These are phyloP conservation scores for Rousettus leschenaultii DNA, from an alignment of 2,113 vertebrate genomes.

Conservation along the genomic window DNA sequence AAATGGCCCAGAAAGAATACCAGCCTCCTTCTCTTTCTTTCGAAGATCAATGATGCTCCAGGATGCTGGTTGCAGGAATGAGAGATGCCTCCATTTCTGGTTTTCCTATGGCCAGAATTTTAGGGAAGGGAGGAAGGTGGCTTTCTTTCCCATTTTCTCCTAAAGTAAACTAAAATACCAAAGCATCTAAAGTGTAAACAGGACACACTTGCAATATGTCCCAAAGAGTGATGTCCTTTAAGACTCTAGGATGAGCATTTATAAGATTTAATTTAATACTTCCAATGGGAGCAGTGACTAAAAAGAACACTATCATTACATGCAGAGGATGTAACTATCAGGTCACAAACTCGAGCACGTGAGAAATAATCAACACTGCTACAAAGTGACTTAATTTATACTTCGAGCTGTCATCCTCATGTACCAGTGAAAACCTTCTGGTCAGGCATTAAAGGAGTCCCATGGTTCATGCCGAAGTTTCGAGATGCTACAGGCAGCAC, in stretches of 20 bases:
- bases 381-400: slow-evolving; percentile 14
- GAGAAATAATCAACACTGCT: neutral
- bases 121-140: neutral
- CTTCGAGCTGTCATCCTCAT: neutral
- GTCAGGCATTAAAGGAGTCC: neutral
- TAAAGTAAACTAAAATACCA: neutral
- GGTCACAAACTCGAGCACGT: neutral
- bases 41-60: neutral
- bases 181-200: neutral
- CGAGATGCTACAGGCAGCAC: neutral
- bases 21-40: neutral
- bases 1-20: neutral
- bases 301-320: neutral
- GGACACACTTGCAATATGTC: neutral
- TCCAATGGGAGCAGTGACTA: neutral
- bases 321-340: neutral
- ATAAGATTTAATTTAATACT: neutral
- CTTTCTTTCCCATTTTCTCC: neutral
- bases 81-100: neutral
- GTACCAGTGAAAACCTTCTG: neutral
- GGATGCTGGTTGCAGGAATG: neutral
- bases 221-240: neutral
- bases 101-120: neutral
- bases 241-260: neutral
- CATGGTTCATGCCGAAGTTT: neutral